phyloP scores from a whole-genome alignment of 2,888 invertebrate genomes.

The Hirtodrosophila confusa region DNA sequence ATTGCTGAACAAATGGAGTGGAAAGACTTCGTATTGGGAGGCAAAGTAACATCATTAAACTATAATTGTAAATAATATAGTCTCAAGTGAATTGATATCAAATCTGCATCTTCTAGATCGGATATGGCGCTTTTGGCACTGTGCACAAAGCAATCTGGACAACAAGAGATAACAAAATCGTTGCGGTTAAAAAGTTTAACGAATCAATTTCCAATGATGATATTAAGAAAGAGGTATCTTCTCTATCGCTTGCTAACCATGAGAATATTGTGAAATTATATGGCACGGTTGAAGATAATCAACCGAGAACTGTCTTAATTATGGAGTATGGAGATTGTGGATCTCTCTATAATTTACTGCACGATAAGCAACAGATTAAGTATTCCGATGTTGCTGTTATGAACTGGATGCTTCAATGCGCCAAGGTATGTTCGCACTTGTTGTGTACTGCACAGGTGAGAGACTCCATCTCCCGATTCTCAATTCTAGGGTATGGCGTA shows the following conservation, averaged over 20 bases:
- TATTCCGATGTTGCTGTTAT: background rate
- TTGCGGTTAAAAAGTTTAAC: background rate
- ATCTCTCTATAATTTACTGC: background rate
- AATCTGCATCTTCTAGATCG: background rate
- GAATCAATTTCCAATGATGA: accelerated
- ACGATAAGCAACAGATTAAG: accelerated
- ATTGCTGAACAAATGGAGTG: too few relatives aligned
- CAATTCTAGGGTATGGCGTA: conserved; percentile 33
- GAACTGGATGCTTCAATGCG: conserved; percentile 1
- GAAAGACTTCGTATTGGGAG: too few relatives aligned
- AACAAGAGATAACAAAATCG: too few relatives aligned
- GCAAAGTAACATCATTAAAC: too few relatives aligned
- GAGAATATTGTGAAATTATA: conserved; percentile 1
- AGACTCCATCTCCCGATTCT: background rate
- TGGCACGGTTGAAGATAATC: background rate
- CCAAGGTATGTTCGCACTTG: background rate
- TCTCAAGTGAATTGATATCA: too few relatives aligned
- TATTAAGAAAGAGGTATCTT: background rate
- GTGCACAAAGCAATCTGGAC: background rate
- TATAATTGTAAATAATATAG: too few relatives aligned
- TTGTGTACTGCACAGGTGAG: too few relatives aligned
- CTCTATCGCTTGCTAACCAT: background rate
- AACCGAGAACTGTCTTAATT: background rate
- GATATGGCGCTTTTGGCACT: background rate
- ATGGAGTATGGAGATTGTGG: background rate